Percentiles rank a stretch among this genome's conserved stretches.
phyloP scores from a whole-genome alignment of 2,113 vertebrate species.

The Odontophorus gujanensis region DNA sequence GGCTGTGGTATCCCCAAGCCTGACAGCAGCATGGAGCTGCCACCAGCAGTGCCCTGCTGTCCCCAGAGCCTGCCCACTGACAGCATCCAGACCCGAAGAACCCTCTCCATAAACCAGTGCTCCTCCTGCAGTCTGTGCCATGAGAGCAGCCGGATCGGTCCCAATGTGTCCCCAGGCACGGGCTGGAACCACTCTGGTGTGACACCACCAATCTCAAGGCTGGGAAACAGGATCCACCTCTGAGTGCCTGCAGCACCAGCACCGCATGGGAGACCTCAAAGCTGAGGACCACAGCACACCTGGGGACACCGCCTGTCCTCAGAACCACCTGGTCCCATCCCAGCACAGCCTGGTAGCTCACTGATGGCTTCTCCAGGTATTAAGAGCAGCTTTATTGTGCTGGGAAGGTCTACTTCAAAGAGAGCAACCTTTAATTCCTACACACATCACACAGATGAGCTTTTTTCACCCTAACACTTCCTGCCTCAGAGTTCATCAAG shows the following conservation, averaged over 20 bases:
- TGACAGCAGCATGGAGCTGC: neutral
- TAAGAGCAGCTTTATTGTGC: accelerated
- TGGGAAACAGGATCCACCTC: neutral
- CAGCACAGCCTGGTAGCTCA: neutral
- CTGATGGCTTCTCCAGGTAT: neutral
- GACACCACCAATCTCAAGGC: neutral
- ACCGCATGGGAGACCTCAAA: neutral
- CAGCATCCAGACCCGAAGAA: neutral
- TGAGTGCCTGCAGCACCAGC: neutral
- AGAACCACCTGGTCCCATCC: no score
- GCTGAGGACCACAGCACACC: neutral
- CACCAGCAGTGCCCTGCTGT: neutral
- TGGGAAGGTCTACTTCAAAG: neutral
- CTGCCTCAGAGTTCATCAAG: constrained; percentile 43
- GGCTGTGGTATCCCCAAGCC: no score
- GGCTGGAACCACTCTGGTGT: neutral
- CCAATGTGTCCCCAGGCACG: neutral
- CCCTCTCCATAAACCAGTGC: neutral
- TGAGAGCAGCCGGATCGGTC: neutral
- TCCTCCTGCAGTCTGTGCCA: neutral
- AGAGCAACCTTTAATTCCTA: neutral
- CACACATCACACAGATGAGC: neutral
- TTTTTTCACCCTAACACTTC: neutral
- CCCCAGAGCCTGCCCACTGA: neutral
- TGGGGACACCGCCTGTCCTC: neutral